phyloP scores from a whole-genome alignment of 2,113 vertebrate species.

The Fregetta grallaria region DNA sequence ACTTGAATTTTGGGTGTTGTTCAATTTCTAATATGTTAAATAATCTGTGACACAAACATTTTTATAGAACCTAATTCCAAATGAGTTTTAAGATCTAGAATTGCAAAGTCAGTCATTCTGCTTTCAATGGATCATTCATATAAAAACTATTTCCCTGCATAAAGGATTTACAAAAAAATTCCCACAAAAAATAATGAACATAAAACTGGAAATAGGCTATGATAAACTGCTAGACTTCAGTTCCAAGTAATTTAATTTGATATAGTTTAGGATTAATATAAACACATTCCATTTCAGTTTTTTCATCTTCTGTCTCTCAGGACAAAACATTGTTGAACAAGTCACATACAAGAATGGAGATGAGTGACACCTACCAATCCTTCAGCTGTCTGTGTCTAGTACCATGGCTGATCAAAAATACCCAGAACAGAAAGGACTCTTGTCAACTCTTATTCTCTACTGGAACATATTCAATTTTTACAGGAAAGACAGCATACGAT shows the following conservation, averaged over 20 bases:
- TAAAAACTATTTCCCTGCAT: neutral
- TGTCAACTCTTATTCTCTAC: neutral
- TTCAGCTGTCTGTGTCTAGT: slow-evolving; percentile 17
- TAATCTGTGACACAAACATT: neutral
- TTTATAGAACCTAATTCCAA: neutral
- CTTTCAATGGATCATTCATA: neutral
- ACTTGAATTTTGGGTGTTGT: neutral
- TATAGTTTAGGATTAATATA: slow-evolving; percentile 6
- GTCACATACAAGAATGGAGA: neutral
- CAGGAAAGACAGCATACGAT: neutral
- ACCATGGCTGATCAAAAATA: slow-evolving; percentile 35
- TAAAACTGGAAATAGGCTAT: neutral
- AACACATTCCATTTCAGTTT: neutral
- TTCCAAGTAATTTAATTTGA: slow-evolving; percentile 42
- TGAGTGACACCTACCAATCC: slow-evolving; percentile 14
- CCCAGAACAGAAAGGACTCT: neutral
- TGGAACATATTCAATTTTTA: slow-evolving; percentile 32
- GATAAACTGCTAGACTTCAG: neutral
- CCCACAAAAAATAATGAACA: neutral
- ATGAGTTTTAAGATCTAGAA: neutral
- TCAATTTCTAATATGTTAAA: neutral
- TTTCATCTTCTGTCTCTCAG: neutral
- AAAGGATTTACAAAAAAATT: neutral
- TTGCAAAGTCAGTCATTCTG: neutral
- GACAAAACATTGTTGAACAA: neutral